A percentile compares a stretch with the other conserved stretches of the same genome.
These are phyloP conservation scores for Chalcis sispes DNA, from an alignment of 2,888 invertebrate genomes.

Conservation along the genomic window DNA sequence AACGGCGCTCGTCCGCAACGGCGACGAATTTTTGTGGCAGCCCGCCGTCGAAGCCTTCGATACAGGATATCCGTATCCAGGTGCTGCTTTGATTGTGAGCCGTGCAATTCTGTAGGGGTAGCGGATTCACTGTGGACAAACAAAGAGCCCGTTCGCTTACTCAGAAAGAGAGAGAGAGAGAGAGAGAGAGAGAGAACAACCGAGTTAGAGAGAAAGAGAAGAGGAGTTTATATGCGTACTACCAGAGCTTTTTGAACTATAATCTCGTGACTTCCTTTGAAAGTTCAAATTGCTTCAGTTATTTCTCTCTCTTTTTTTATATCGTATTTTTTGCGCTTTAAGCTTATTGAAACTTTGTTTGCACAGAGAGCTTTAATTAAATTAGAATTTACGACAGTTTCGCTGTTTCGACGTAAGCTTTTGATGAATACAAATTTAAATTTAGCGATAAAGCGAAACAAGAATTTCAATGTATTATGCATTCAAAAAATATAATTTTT, in stretches of 20 bases:
- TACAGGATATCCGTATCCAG: constrained; percentile 90
- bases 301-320: background rate
- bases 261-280: constrained; percentile 22
- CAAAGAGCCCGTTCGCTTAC: constrained; percentile 10
- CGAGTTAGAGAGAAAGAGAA: background rate
- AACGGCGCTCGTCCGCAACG: constrained; percentile 68
- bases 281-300: constrained; percentile 12
- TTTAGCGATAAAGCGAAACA: too few relatives aligned
- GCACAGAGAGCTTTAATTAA: background rate
- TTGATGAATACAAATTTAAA: background rate
- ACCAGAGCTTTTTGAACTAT: background rate
- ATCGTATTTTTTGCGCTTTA: too few relatives aligned
- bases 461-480: too few relatives aligned
- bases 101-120: constrained; percentile 91
- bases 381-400: background rate
- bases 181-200: background rate
- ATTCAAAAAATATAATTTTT: too few relatives aligned
- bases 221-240: too few relatives aligned
- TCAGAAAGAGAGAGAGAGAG: background rate
- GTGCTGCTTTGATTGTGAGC: constrained; percentile 91
- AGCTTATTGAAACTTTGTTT: constrained; percentile 18
- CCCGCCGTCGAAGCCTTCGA: constrained; percentile 92
- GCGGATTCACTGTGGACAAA: constrained; percentile 85
- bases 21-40: constrained; percentile 89
- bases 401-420: background rate